phyloP scores from a whole-genome alignment of 2,797 vertebrate genomes.

The Petrocephalus schoutedeni region DNA sequence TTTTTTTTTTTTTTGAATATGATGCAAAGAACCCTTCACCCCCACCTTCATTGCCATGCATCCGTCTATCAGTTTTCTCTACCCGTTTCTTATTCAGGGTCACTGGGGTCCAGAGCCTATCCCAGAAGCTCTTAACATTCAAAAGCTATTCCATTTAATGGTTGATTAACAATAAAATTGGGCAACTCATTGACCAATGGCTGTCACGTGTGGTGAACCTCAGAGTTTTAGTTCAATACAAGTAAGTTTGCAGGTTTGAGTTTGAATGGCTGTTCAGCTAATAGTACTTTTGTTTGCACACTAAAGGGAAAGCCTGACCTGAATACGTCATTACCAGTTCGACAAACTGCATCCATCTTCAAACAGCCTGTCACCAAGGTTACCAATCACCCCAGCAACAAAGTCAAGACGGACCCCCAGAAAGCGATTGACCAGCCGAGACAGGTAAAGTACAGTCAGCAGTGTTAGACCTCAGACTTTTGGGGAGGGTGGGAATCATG shows the following conservation, averaged over 20 bases:
- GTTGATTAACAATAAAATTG: background rate
- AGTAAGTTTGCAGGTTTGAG: background rate
- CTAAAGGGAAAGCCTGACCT: conserved; percentile 88
- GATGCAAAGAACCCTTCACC: background rate
- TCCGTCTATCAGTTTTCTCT: background rate
- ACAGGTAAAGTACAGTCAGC: conserved; percentile 68
- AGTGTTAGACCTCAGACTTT: background rate
- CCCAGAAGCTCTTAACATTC: background rate
- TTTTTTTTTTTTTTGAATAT: background rate
- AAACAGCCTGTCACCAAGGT: conserved; percentile 98
- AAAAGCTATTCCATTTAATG: background rate
- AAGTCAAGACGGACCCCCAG: conserved; percentile 97
- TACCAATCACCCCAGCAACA: conserved; percentile 97
- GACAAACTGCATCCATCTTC: conserved; percentile 97
- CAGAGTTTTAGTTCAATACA: background rate
- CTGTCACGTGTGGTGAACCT: background rate
- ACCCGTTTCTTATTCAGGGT: background rate
- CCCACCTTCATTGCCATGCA: background rate
- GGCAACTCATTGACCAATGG: background rate
- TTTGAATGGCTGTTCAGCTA: background rate
- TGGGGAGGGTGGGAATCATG: background rate
- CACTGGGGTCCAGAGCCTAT: background rate
- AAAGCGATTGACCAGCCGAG: conserved; percentile 94
- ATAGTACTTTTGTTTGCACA: conserved; percentile 14
- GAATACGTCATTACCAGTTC: conserved; percentile 90